phyloP scores from a whole-genome alignment of 2,888 invertebrate genomes.

The Anagyrus pseudococci region DNA sequence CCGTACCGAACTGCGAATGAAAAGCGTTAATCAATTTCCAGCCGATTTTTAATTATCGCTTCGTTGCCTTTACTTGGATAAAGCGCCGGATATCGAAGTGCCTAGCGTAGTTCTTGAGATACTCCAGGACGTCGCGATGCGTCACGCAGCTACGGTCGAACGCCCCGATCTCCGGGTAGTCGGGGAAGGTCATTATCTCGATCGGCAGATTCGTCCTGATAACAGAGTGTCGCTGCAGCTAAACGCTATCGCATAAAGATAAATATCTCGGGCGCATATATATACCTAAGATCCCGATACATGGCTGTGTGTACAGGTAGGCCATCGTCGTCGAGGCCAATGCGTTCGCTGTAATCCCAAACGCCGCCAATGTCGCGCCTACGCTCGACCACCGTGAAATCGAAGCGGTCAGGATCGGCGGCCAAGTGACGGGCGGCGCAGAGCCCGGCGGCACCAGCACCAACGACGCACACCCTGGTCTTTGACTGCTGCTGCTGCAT shows the following conservation, averaged over 20 bases:
- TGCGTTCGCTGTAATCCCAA: conserved; percentile 77
- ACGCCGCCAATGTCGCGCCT: conserved; percentile 75
- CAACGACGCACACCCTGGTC: conserved; percentile 69
- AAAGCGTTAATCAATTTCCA: neutral
- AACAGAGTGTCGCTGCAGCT: no score
- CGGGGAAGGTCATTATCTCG: conserved; percentile 80
- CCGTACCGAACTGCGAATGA: conserved; percentile 60
- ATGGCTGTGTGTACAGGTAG: conserved; percentile 79
- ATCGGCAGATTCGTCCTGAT: conserved; percentile 79
- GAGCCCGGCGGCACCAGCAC: conserved; percentile 79
- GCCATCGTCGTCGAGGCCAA: conserved; percentile 71
- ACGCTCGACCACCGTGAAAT: conserved; percentile 75
- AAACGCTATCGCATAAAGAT: neutral
- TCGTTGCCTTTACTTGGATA: conserved; percentile 66
- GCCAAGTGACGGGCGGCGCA: conserved; percentile 70
- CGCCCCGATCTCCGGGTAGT: conserved; percentile 68
- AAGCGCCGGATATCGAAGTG: conserved; percentile 68
- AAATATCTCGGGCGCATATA: no score
- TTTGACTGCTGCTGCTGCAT: no score
- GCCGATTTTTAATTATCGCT: neutral
- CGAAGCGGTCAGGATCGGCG: conserved; percentile 61
- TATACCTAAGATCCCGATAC: conserved; percentile 77
- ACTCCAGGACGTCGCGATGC: conserved; percentile 72
- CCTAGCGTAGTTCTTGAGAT: conserved; percentile 71
- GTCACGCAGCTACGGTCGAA: conserved; percentile 70